Base-by-base conservation (phyloP, 2,888 invertebrate genomes). In the Atethmia centrago region DNA sequence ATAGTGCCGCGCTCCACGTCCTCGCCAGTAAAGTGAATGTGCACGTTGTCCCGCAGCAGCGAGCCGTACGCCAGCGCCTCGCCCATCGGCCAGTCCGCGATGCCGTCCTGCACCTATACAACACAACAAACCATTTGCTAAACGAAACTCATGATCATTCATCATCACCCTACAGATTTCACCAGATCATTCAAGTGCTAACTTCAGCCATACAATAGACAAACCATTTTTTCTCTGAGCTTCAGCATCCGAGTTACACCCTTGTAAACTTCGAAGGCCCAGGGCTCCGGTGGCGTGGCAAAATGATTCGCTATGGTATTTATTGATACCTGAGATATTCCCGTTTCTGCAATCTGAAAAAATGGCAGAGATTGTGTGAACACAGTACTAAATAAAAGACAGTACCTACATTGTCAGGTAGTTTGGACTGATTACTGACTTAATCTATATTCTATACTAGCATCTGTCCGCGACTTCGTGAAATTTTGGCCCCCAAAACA, bases 1-100 rank as follows among this genome's bases (percentile, higher is more conserved):
- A 98, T 98, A 25, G 98, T 98, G 69, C 98, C 98, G 85, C 98
- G 96, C 92, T 98, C 98, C 0, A 98, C 98, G 90, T 99, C 98
- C 92, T 98, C 97, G 0, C 98, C 98, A 3, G 97, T 96, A 49
- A 98, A 95, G 56, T 98, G 95, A 9, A 99, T 97, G 90, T 98
- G 98, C 77, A 97, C 96, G 45, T 97, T 97, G 85, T 98, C 98
- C 82, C 98, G 97, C 58, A 98, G 93, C 61, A 99, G 93, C 21
- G 98, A 97, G 7, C 98, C 98, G 89, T 97, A 97, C 0, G 98
- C 98, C 79, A 98, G 93, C 0, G 98, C 97, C 91, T 98, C 98
- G 2, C 97, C 98, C 92, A 98, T 96, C 4, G 98, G 97, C 98
- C 98, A 99, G 92, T 98, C 98, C 0, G 97, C 97, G 28, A 95